These are phyloP conservation scores for Brenthis hecate DNA, from an alignment of 2,888 invertebrate genomes.

Conservation along the genomic window DNA sequence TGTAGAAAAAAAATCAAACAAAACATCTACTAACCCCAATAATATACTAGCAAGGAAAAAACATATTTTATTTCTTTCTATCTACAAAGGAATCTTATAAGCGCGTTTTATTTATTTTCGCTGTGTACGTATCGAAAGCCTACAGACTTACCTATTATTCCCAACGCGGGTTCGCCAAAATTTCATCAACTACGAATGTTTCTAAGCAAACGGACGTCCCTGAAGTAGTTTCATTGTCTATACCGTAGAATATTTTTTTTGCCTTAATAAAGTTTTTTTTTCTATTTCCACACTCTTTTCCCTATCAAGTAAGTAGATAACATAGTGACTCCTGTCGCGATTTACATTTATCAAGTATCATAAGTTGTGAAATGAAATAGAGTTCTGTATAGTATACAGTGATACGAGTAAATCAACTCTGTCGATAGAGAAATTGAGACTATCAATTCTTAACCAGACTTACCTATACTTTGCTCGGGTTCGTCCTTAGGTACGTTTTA, in stretches of 20 bases:
- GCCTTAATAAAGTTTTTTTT: background rate
- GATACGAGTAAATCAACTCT: too few relatives aligned
- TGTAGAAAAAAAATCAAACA: too few relatives aligned
- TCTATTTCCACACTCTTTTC: background rate
- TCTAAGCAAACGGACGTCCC: slow-evolving; percentile 18
- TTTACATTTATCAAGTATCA: too few relatives aligned
- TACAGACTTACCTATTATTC: slow-evolving; percentile 32
- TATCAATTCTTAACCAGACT: too few relatives aligned
- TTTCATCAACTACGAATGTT: slow-evolving; percentile 34
- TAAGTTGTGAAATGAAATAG: too few relatives aligned
- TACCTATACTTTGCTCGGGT: too few relatives aligned
- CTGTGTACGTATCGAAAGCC: slow-evolving; percentile 22
- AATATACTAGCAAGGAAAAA: background rate
- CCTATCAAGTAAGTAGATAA: too few relatives aligned
- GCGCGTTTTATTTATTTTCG: slow-evolving; percentile 33
- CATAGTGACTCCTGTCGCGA: too few relatives aligned
- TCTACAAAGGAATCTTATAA: slow-evolving; percentile 19
- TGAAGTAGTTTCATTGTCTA: slow-evolving; percentile 7
- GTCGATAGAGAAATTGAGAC: too few relatives aligned
- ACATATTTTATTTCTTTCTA: slow-evolving; percentile 18
- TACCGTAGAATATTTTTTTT: background rate
- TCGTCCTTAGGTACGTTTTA: too few relatives aligned
- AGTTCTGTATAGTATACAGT: too few relatives aligned
- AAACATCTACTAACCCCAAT: too few relatives aligned
- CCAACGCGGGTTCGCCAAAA: slow-evolving; percentile 27